Conservation (phyloP, 2,113 vertebrate species). For the Neoarius graeffei region DNA sequence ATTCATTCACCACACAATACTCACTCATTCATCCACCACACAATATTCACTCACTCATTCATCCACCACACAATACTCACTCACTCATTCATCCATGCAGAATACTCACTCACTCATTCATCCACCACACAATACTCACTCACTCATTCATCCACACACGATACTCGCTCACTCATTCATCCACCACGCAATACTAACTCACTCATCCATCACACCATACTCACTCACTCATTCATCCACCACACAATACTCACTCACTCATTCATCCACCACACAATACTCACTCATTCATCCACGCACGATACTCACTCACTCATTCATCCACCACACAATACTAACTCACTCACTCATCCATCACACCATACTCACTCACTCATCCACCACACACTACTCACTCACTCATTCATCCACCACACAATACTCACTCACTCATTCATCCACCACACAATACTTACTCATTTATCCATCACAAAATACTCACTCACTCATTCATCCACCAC, state of each 20-base stretch:
- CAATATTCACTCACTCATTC: slow-evolving; percentile 77
- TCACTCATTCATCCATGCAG: no score
- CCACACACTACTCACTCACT: slow-evolving; percentile 75
- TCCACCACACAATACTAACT: neutral
- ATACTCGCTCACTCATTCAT: neutral
- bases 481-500: neutral
- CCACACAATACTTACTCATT: neutral
- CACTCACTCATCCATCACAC: neutral
- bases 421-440: slow-evolving; percentile 77
- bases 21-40: slow-evolving; percentile 62
- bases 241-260: neutral
- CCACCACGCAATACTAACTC: slow-evolving; percentile 75
- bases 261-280: no score
- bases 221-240: neutral
- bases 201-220: slow-evolving; percentile 49
- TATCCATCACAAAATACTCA: neutral
- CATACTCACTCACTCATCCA: neutral
- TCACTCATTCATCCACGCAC: neutral
- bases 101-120: neutral
- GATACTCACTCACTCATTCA: neutral
- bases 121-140: neutral
- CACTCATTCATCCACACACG: neutral
- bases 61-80: neutral
- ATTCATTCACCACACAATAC: neutral
- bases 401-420: neutral